Conservation (phyloP, 1,140 invertebrate species). For the Contarinia nasturtii region DNA sequence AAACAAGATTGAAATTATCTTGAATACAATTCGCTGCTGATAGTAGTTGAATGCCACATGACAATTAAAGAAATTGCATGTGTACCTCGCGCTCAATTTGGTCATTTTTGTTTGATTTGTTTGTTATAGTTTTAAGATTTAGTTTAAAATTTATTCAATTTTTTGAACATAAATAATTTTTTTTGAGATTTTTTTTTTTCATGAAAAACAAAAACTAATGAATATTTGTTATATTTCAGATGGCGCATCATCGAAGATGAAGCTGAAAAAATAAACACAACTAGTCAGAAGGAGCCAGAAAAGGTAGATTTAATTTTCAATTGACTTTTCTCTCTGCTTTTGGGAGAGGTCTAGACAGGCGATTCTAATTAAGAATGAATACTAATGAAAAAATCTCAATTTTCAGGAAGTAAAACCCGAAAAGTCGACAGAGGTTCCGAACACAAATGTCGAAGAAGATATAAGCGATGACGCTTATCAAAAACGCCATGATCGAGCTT, state of each 20-base stretch:
- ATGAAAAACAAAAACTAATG: not conserved
- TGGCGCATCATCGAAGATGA: slow-evolving; percentile 1
- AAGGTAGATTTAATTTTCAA: not conserved
- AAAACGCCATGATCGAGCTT: slow-evolving; percentile 47
- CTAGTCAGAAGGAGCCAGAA: not conserved
- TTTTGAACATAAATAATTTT: too few relatives aligned
- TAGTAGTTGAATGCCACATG: too few relatives aligned
- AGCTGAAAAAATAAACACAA: not conserved
- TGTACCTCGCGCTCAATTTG: too few relatives aligned
- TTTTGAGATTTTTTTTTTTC: slow-evolving; percentile 2
- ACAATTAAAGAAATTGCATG: too few relatives aligned
- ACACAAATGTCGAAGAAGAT: slow-evolving; percentile 38
- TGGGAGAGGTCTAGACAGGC: too few relatives aligned
- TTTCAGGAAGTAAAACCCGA: not conserved
- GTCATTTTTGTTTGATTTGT: too few relatives aligned
- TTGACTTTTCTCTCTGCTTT: slow-evolving; percentile 5
- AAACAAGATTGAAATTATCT: too few relatives aligned
- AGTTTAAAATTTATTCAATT: too few relatives aligned
- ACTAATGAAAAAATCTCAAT: too few relatives aligned
- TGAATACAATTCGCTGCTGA: too few relatives aligned
- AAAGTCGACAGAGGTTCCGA: not conserved
- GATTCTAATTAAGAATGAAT: too few relatives aligned
- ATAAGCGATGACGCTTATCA: slow-evolving; percentile 47
- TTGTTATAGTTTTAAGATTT: too few relatives aligned
- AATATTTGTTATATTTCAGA: not conserved